Percentiles rank a stretch among this genome's conserved stretches.
These are phyloP conservation scores for Hephaestus fuliginosus DNA, from an alignment of 2,797 vertebrate genomes.

Conservation along the genomic window DNA sequence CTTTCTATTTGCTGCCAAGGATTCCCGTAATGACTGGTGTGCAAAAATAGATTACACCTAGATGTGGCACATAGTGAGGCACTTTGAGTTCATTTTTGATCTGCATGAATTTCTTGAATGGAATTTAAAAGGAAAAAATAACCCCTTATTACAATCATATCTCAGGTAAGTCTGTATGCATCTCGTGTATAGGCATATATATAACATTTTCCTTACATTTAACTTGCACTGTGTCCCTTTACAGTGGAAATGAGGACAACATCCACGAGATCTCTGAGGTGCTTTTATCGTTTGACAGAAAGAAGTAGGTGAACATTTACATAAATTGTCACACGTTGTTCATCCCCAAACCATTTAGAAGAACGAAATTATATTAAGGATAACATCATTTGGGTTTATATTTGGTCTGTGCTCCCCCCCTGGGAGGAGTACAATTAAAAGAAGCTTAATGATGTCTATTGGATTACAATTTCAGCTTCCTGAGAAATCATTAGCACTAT, in stretches of 20 bases:
- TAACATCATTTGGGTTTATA: constrained; percentile 56
- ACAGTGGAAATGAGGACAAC: constrained; percentile 3
- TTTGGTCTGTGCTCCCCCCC: constrained; percentile 33
- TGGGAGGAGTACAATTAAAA: constrained; percentile 75
- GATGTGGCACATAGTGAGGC: constrained; percentile 38
- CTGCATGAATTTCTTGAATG: constrained; percentile 33
- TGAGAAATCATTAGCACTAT: constrained; percentile 79
- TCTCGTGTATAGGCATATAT: background rate
- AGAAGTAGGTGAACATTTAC: constrained; percentile 6
- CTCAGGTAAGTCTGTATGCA: background rate
- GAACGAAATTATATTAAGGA: constrained; percentile 45
- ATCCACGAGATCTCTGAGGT: background rate
- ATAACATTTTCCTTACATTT: background rate
- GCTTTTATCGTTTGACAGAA: constrained; percentile 1
- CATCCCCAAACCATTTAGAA: constrained; percentile 25
- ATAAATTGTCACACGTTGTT: constrained; percentile 14
- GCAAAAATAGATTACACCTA: constrained; percentile 75
- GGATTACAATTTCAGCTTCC: constrained; percentile 80
- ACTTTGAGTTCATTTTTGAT: constrained; percentile 41
- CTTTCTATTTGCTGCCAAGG: constrained; percentile 71
- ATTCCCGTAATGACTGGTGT: constrained; percentile 80
- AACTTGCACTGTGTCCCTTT: background rate
- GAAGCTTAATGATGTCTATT: constrained; percentile 77
- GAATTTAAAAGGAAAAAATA: constrained; percentile 39
- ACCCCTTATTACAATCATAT: background rate